A percentile compares a stretch with the other conserved stretches of the same genome.
Conservation (phyloP, 2,888 invertebrate species). For the Drosophila putrida region DNA sequence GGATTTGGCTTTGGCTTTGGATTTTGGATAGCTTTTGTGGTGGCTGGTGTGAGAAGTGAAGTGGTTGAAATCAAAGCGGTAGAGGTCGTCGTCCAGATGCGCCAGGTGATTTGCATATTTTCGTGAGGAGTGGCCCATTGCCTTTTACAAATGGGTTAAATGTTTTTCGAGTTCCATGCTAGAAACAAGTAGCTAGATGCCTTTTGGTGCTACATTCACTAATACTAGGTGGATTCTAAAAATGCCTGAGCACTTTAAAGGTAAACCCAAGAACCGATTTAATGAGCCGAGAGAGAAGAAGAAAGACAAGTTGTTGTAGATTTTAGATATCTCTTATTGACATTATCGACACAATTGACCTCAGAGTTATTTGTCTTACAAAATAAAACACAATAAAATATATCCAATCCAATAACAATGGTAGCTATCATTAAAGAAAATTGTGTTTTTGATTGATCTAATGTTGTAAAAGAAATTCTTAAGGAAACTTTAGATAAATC, state of each 20-base stretch:
- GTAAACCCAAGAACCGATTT: background rate
- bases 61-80: constrained; percentile 26
- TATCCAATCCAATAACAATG: no score
- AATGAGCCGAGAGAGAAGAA: background rate
- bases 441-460: no score
- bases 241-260: background rate
- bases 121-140: constrained; percentile 37
- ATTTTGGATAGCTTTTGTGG: constrained; percentile 1
- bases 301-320: background rate
- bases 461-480: no score
- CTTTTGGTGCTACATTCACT: background rate
- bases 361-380: background rate
- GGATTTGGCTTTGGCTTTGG: constrained; percentile 14
- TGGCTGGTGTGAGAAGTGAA: constrained; percentile 52
- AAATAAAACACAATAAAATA: no score
- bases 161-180: constrained; percentile 32
- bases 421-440: no score
- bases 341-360: background rate
- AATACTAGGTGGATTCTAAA: constrained; percentile 4
- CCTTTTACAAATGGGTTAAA: constrained; percentile 50
- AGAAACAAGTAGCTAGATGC: constrained; percentile 15
- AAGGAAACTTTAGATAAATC: no score
- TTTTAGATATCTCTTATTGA: background rate
- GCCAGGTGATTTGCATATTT: constrained; percentile 53
- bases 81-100: constrained; percentile 36